These are phyloP conservation scores for Terrapene triunguis DNA, from an alignment of 2,113 vertebrate species.

Conservation along the genomic window DNA sequence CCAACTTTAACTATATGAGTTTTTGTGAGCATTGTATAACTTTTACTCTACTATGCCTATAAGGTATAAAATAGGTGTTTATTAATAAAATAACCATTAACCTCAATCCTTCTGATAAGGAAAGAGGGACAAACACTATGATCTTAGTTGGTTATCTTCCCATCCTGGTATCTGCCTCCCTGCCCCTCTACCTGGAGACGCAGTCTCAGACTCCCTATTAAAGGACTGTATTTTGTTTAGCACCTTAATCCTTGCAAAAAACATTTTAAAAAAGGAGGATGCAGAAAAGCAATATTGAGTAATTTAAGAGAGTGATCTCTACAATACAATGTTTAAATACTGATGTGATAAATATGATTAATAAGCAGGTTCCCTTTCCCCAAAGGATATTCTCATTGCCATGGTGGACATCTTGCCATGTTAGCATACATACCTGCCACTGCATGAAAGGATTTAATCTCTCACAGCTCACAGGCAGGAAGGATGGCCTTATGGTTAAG, in stretches of 20 bases:
- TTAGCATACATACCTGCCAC: neutral
- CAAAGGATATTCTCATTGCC: neutral
- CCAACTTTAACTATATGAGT: too few relatives aligned
- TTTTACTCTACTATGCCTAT: neutral
- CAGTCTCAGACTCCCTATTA: neutral
- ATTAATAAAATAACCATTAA: neutral
- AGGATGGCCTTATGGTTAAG: neutral
- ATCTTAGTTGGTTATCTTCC: neutral
- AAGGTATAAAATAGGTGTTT: neutral
- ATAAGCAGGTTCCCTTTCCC: neutral
- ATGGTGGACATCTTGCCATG: neutral
- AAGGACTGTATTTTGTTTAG: neutral
- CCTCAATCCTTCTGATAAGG: neutral
- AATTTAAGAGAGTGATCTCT: neutral
- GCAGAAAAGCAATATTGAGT: neutral
- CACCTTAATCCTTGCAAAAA: constrained; percentile 6
- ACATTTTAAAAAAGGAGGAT: neutral
- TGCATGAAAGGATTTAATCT: neutral
- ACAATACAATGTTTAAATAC: neutral
- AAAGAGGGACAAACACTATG: neutral
- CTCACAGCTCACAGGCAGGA: neutral
- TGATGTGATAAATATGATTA: neutral
- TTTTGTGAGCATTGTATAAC: neutral
- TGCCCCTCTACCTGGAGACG: neutral
- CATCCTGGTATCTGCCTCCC: neutral